Conservation (phyloP, 1,140 invertebrate genomes). For the Ostrea edulis region DNA sequence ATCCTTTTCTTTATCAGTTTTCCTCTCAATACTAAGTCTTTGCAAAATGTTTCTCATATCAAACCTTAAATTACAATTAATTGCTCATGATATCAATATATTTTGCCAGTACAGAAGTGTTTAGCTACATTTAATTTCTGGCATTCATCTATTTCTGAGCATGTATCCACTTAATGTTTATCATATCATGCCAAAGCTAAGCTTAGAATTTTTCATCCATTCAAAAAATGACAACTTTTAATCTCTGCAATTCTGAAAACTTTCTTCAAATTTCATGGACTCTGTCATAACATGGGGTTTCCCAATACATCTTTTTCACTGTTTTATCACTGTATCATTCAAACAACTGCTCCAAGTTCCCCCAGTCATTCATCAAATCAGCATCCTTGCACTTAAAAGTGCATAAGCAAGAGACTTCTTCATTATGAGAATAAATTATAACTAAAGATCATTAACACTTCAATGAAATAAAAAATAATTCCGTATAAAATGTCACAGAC, state of each 20-base stretch:
- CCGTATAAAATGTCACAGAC: not conserved
- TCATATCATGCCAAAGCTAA: not conserved
- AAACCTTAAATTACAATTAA: slow-evolving; percentile 34
- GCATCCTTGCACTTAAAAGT: not conserved
- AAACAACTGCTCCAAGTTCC: slow-evolving; percentile 7
- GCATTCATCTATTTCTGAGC: slow-evolving; percentile 13
- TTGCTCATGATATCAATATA: slow-evolving; percentile 28
- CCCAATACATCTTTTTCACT: slow-evolving; percentile 28
- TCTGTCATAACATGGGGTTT: slow-evolving; percentile 1
- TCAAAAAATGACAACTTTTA: slow-evolving; percentile 39
- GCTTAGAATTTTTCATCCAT: slow-evolving; percentile 26
- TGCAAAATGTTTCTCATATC: slow-evolving; percentile 35
- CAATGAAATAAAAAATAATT: not conserved
- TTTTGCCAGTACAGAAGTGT: slow-evolving; percentile 19
- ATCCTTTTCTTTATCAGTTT: not conserved
- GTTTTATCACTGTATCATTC: slow-evolving; percentile 7
- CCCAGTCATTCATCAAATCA: not conserved
- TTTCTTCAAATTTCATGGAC: slow-evolving; percentile 27
- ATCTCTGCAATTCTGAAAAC: slow-evolving; percentile 38
- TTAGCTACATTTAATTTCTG: slow-evolving; percentile 10
- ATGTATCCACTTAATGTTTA: slow-evolving; percentile 6
- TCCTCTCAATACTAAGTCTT: not conserved
- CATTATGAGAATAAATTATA: not conserved
- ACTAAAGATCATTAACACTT: slow-evolving; percentile 5
- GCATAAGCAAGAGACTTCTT: not conserved